A percentile compares a stretch with the other conserved stretches of the same genome.
phyloP scores from a whole-genome alignment of 2,888 invertebrate species.

The Idaea biselata region DNA sequence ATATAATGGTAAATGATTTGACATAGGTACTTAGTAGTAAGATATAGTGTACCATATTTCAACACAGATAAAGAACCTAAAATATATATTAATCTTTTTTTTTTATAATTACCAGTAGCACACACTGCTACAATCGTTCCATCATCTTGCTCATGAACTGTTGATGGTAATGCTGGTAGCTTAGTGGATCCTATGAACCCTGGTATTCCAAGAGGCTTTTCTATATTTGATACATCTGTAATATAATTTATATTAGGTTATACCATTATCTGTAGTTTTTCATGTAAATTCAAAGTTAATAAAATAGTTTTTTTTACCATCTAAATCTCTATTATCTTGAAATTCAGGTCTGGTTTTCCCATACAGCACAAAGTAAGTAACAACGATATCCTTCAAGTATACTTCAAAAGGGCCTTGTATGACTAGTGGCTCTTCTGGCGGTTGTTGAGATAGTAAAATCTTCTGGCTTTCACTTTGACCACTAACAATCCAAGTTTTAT shows the following conservation, averaged over 20 bases:
- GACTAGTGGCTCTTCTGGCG: slow-evolving; percentile 82
- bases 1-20: neutral
- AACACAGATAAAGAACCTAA: neutral
- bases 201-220: slow-evolving; percentile 79
- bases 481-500: slow-evolving; percentile 96
- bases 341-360: slow-evolving; percentile 80
- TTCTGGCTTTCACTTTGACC: slow-evolving; percentile 90
- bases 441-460: slow-evolving; percentile 83
- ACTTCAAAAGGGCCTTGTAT: slow-evolving; percentile 93
- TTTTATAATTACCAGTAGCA: slow-evolving; percentile 82
- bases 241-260: slow-evolving; percentile 20
- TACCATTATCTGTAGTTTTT: neutral
- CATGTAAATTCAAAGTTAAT: no score
- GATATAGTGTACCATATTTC: no score
- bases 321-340: slow-evolving; percentile 77
- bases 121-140: slow-evolving; percentile 93
- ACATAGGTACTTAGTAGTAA: no score
- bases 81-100: neutral
- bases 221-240: slow-evolving; percentile 86
- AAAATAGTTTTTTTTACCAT: slow-evolving; percentile 85
- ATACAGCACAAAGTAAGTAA: slow-evolving; percentile 91
- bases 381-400: slow-evolving; percentile 86
- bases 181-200: slow-evolving; percentile 69
- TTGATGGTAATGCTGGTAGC: slow-evolving; percentile 76
- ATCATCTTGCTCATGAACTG: slow-evolving; percentile 95